Conservation (phyloP, 1,140 invertebrate species). For the Hyphantria cunea region DNA sequence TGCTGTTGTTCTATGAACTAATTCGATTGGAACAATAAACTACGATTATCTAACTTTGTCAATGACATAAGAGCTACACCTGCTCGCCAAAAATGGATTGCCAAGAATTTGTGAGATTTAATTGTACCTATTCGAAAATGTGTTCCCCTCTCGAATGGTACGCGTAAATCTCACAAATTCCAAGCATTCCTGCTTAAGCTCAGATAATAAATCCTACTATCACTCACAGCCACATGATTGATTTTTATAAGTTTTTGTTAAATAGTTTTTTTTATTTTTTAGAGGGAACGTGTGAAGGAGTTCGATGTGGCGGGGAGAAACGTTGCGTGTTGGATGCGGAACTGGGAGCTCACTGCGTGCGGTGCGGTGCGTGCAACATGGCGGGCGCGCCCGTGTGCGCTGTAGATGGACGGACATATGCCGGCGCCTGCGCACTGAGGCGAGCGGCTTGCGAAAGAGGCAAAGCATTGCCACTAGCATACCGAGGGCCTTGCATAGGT, state of each 20-base stretch:
- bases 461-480: constrained; percentile 91
- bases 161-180: too few species aligned
- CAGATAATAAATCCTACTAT: too few species aligned
- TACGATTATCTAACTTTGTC: too few species aligned
- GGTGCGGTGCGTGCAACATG: constrained; percentile 87
- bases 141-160: too few species aligned
- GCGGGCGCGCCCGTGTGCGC: constrained; percentile 89
- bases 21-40: too few species aligned
- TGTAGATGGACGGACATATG: constrained; percentile 93
- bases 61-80: too few species aligned
- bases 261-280: constrained; percentile 22
- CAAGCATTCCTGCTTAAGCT: too few species aligned
- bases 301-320: constrained; percentile 90
- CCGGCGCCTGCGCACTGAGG: constrained; percentile 92
- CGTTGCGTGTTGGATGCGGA: constrained; percentile 94
- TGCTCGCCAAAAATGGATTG: too few species aligned
- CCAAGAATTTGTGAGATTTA: too few species aligned
- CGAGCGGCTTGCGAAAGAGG: constrained; percentile 91
- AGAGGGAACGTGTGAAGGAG: constrained; percentile 89
- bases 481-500: constrained; percentile 89
- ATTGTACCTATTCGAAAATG: too few species aligned
- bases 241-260: background rate
- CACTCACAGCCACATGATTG: too few species aligned
- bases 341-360: constrained; percentile 91
- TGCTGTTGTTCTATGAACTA: too few species aligned